phyloP scores from a whole-genome alignment of 1,140 invertebrate species.

The Bradynema listronoti region DNA sequence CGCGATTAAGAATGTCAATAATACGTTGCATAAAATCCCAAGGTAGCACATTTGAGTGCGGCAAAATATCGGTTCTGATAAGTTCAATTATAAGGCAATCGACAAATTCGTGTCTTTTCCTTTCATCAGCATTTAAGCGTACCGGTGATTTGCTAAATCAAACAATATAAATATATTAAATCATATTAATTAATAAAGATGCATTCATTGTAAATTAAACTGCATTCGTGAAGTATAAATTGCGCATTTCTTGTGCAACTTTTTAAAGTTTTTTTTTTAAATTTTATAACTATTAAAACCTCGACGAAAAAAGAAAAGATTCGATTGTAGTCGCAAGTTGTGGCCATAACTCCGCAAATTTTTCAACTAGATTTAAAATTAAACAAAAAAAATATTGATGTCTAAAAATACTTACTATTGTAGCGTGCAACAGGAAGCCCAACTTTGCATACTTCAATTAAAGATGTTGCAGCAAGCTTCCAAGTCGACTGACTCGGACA shows the following conservation, averaged over 20 bases:
- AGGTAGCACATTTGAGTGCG: constrained; percentile 72
- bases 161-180: background rate
- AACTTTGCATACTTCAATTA: constrained; percentile 72
- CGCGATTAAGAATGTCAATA: constrained; percentile 81
- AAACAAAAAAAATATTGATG: constrained; percentile 51
- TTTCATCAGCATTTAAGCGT: constrained; percentile 48
- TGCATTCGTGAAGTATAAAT: background rate
- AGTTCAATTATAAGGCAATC: constrained; percentile 71
- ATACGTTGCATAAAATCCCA: constrained; percentile 77
- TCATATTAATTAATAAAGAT: background rate
- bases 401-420: constrained; percentile 61
- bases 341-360: constrained; percentile 67
- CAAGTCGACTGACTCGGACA: constrained; percentile 75
- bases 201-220: background rate
- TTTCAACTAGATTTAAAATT: constrained; percentile 55
- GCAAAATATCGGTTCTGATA: constrained; percentile 75
- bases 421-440: constrained; percentile 79
- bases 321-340: constrained; percentile 77
- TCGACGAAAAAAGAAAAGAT: constrained; percentile 75
- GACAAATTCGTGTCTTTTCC: constrained; percentile 48
- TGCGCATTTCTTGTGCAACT: background rate
- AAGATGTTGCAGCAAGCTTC: constrained; percentile 74
- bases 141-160: constrained; percentile 67
- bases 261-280: too few relatives aligned
- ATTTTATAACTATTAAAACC: constrained; percentile 7